Base-by-base conservation (phyloP, 2,888 invertebrate genomes). In the Thyatira batis region DNA sequence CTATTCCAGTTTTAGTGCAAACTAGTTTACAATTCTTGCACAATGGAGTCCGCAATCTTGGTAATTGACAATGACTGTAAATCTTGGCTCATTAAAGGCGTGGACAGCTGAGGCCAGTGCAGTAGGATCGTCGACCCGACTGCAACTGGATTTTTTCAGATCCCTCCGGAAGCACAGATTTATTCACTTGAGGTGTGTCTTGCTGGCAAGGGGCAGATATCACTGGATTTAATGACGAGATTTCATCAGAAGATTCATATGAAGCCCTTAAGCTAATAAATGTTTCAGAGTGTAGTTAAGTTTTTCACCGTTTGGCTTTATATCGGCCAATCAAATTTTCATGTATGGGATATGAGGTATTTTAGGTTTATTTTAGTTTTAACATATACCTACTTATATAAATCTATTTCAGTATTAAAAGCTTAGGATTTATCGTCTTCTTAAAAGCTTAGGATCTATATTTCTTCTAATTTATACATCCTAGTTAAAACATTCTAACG, bases 21-120 rank as follows among this genome's bases (percentile, higher is more conserved):
- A 1, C 23, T 20, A 45, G 45, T 45, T 13, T 21, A 45, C 52
- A 45, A 54, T 48, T 53, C 57, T 65, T 63, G 57, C 51, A 57
- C 58, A 70, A 63, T 59, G 49, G 51, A 53, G 51, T 45, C 45
- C 13, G 72, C 74, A 77, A 78, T 80, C 74, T 63, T 67, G 53
- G 73, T 74, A 78, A 82, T 80, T 76, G 78, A 69, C 69, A 74
- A 75, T 69, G 71, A 60, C 69, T 64, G 61, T 73, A 78, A 80
- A 78, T 80, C 78, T 71, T 62, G 53, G 58, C 63, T 71, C 68
- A 76, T 78, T 69, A 65, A 61, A 39, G 20, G n/a, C 9, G 17
- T 27, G 43, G 43, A 23, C 39, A 13, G 25, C 10, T 27, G 27
- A 17, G 39, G 39, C 39, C 39, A 17, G 39, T 39, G 39, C 39